Conservation (phyloP, 2,797 vertebrate genomes). For the Catamblyrhynchus diadema region DNA sequence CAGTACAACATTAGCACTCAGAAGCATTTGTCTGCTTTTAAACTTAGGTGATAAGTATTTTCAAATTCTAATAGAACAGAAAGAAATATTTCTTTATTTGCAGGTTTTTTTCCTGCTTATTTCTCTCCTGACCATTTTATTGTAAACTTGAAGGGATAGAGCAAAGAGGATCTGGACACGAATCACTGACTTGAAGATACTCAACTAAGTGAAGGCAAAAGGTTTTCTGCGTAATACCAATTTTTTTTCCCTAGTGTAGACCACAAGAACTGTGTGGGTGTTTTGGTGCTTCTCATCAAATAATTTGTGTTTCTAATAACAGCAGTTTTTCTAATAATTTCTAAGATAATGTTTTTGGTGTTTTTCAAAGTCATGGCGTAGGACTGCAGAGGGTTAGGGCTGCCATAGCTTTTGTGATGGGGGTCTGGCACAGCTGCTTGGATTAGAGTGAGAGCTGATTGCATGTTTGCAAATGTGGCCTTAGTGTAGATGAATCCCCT, state of each 20-base stretch:
- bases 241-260: not conserved
- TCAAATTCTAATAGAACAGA: not conserved
- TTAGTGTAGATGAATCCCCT: not conserved
- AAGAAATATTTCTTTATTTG: not conserved
- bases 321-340: not conserved
- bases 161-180: not conserved
- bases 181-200: not conserved
- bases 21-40: not conserved
- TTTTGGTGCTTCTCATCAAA: not conserved
- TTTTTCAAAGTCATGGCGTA: not conserved
- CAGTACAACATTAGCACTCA: not conserved
- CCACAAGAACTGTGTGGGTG: rapidly evolving
- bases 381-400: not conserved
- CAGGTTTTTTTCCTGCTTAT: not conserved
- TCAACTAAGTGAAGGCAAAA: not conserved
- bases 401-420: not conserved
- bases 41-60: not conserved
- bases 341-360: not conserved
- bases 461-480: not conserved
- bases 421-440: not conserved
- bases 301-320: not conserved
- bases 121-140: not conserved
- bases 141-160: not conserved
- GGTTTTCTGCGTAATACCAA: not conserved
- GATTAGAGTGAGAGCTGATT: not conserved